A percentile compares a stretch with the other conserved stretches of the same genome.
These are phyloP conservation scores for Notothenia coriiceps DNA, from an alignment of 2,113 vertebrate genomes.

Conservation along the genomic window DNA sequence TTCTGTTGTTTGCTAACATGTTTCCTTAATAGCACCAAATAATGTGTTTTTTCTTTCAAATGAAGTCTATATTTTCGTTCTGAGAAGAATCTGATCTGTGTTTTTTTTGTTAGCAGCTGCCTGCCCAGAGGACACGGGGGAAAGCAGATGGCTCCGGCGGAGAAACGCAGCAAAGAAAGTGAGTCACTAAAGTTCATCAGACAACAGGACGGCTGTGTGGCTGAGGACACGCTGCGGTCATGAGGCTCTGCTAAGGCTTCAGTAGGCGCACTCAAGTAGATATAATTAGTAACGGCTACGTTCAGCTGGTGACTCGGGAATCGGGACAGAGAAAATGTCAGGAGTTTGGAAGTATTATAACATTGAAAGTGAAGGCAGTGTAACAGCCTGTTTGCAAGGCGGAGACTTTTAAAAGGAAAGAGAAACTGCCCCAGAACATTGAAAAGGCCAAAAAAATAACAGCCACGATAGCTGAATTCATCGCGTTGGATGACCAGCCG, in stretches of 20 bases:
- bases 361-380: too few relatives aligned
- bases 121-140: slow-evolving; percentile 80
- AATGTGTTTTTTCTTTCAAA: neutral
- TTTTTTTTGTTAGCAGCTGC: slow-evolving; percentile 57
- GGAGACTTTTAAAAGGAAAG: too few relatives aligned
- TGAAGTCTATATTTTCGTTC: slow-evolving; percentile 7
- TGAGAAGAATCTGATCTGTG: slow-evolving; percentile 2
- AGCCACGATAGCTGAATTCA: too few relatives aligned
- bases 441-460: too few relatives aligned
- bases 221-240: slow-evolving; percentile 12
- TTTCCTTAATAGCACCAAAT: slow-evolving; percentile 17
- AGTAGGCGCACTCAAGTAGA: neutral
- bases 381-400: too few relatives aligned
- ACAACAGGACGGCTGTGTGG: slow-evolving; percentile 23
- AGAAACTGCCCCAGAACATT: too few relatives aligned
- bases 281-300: neutral
- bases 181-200: slow-evolving; percentile 52
- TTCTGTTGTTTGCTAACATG: slow-evolving; percentile 22
- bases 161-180: slow-evolving; percentile 83
- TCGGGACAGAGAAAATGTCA: too few relatives aligned
- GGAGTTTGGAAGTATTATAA: too few relatives aligned
- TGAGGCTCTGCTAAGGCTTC: slow-evolving; percentile 3
- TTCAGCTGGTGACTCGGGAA: too few relatives aligned
- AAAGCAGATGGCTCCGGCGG: slow-evolving; percentile 77
- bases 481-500: too few relatives aligned